Base-by-base conservation (phyloP, 2,888 invertebrate species). In the Polydrusus cervinus region DNA sequence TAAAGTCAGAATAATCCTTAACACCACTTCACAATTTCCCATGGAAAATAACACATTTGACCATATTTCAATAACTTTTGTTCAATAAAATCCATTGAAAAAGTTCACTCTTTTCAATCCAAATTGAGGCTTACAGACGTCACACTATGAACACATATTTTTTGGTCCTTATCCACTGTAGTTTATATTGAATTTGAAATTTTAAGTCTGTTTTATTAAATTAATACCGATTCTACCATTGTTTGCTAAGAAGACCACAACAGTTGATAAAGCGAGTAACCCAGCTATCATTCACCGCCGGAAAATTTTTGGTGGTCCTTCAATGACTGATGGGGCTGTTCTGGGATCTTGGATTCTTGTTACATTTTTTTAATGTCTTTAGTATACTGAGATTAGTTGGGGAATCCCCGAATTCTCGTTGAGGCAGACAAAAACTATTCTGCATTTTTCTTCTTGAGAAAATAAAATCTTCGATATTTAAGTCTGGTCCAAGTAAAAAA, bases 101-200 rank as follows among this genome's bases (percentile, higher is more conserved):
- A 25, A 25, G 3, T 25, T 53, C 53, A 53, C 53, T 53, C 9
- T 11, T n/a, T 43, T 11, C n/a, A 34, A 34, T 34, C 7, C 34
- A 7, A 34, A 34, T 7, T 34, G 34, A 34, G 34, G 25, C 25
- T 34, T 8, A 34, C 34, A 34, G 34, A 34, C 10, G 10, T 8
- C 9, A 55, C 30, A 55, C 55, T 55, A 55, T 55, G 34, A 55
- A 55, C 55, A 55, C 55, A 55, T 55, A 8, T 55, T n/a, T 20
- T 55, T 30, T n/a, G 55, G 34, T 55, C 34, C 13, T 55, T 8
- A 34, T 34, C 3, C 55, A 55, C 55, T 55, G 10, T 0, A 25
- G 25, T 25, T 53, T 53, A 53, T 13, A 16, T 0, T 3, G 13
- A 25, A 16, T 16, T 7, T 16, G 16, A 25, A 13, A 20, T 25